Percentiles rank a stretch among this genome's conserved stretches.
These are phyloP conservation scores for Crypturellus tataupa DNA, from an alignment of 2,797 vertebrate species.

Conservation along the genomic window DNA sequence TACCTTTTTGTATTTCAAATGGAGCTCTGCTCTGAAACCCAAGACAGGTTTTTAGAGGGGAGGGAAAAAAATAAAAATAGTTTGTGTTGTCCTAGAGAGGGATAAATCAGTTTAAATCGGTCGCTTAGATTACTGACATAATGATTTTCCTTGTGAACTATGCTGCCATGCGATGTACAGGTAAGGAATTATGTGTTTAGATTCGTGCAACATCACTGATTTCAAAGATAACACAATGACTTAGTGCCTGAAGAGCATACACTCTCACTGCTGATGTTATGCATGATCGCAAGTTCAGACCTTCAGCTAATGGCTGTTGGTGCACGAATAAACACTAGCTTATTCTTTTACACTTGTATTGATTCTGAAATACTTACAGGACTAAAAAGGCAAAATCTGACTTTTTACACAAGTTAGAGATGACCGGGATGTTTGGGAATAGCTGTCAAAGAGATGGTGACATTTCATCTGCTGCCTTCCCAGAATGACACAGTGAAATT, in stretches of 20 bases:
- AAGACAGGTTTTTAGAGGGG: not conserved
- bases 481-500: not conserved
- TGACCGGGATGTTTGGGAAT: not conserved
- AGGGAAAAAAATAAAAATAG: not conserved
- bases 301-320: not conserved
- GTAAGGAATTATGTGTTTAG: constrained; percentile 35
- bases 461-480: not conserved
- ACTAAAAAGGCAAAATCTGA: not conserved
- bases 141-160: not conserved
- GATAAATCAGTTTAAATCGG: not conserved
- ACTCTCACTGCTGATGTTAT: not conserved
- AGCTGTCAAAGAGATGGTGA: not conserved
- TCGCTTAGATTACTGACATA: not conserved
- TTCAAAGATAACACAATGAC: not conserved
- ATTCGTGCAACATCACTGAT: not conserved
- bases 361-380: not conserved
- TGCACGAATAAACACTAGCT: not conserved
- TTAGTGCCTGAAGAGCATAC: not conserved
- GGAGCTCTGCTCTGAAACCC: not conserved
- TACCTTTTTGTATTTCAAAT: not conserved
- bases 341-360: not conserved
- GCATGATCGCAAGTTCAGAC: not conserved
- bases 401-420: not conserved
- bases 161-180: constrained; percentile 1
- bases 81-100: not conserved